Conservation (phyloP, 2,113 vertebrate species). For the Aepyceros melampus region DNA sequence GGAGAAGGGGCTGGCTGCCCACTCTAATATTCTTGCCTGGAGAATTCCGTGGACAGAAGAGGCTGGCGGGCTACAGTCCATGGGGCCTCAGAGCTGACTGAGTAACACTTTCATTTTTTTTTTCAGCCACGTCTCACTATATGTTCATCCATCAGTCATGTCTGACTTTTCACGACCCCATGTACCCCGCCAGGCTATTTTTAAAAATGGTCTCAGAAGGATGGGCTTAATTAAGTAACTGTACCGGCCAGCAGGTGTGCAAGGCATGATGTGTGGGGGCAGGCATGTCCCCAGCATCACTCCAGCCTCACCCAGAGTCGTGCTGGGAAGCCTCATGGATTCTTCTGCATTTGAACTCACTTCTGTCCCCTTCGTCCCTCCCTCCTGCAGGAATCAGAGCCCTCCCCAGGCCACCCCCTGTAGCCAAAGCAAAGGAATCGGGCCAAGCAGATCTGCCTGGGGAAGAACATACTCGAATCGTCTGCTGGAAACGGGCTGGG, state of each 20-base stretch:
- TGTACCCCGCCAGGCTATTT: background rate
- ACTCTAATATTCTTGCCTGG: background rate
- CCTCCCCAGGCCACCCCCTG: background rate
- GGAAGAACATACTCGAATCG: background rate
- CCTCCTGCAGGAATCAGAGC: background rate
- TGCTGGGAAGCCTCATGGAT: background rate
- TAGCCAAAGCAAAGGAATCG: background rate
- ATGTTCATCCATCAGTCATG: background rate
- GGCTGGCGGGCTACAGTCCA: background rate
- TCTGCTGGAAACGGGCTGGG: background rate
- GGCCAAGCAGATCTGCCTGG: background rate
- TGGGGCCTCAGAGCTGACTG: background rate
- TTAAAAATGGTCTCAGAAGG: background rate
- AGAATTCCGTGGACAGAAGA: background rate
- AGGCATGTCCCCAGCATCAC: accelerated
- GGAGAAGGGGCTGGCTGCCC: background rate
- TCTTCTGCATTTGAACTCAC: background rate
- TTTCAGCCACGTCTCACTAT: background rate
- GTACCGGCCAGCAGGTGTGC: background rate
- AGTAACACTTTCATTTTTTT: background rate
- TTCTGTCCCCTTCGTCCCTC: background rate
- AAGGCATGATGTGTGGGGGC: background rate
- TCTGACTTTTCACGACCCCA: background rate
- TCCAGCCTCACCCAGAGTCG: background rate
- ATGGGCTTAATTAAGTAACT: background rate